Evolutionary conservation across 2,113 vertebrate genomes (phyloP), one percentile per base, ranked within the genome.

Genomic region (Sapayoa aenigma): DNA sequence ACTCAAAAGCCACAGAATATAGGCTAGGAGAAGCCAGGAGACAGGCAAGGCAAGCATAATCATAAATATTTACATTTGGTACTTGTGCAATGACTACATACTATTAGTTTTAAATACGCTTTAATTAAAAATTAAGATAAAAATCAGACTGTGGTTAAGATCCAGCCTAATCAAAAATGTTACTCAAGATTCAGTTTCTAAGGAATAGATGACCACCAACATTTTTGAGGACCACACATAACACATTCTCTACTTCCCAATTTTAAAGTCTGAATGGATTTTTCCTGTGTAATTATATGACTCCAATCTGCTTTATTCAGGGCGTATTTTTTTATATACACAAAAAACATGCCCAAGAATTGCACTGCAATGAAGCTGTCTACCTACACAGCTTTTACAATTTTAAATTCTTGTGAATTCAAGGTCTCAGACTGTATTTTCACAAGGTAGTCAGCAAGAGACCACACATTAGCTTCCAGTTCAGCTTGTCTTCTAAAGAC

Each of bases 1-100:
- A 60, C 44, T 59, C 35, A 52, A 76, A 63, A 37, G 23, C 5
- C 9, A 53, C 0, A 0, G n/a, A 66, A 75, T 6, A 53, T 0
- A 68, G 41, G 17, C 58, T 44, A 80, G 14, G 42, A 76, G 24
- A 35, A 44, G 16, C 41, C 27, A 41, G 6, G 53, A 84, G 91
- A 89, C 10, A 89, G 41, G n/a, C 25, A 50, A 39, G 22, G 11
- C 74, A 78, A 25, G 28, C 22, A 14, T 55, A 50, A 16, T 71
- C n/a, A 67, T n/a, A 58, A 84, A 56, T 53, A 53, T 19, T 79
- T 67, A 58, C 13, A 71, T 44, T 47, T 58, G 21, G 22, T 71
- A 55, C 16, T 85, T 88, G 8, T 49, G 25, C 33, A 83, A 59
- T 22, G 22, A 58, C 47, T 47, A 31, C 18, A 41, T 30, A 9